Percentiles rank a stretch among this genome's conserved stretches.
These are phyloP conservation scores for Magallana nippona DNA, from an alignment of 2,888 invertebrate genomes.

Conservation along the genomic window DNA sequence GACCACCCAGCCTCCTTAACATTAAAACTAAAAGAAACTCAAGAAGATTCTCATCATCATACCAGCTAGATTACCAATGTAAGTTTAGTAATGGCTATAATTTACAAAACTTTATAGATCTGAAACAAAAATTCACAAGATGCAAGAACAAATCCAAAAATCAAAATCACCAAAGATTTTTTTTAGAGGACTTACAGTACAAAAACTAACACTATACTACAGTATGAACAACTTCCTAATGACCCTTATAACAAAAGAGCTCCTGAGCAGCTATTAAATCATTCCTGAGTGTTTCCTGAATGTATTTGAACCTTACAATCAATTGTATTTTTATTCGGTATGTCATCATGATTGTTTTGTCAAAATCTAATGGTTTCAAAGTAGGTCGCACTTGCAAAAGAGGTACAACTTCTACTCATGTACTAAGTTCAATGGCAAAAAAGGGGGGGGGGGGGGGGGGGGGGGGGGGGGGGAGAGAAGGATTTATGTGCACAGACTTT, in stretches of 20 bases:
- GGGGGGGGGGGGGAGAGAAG: too few relatives aligned
- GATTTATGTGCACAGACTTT: neutral
- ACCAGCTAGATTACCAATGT: too few relatives aligned
- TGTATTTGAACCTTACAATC: constrained; percentile 38
- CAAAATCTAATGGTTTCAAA: neutral
- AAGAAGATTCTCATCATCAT: too few relatives aligned
- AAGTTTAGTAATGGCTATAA: too few relatives aligned
- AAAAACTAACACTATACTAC: constrained; percentile 16
- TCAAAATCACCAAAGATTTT: neutral
- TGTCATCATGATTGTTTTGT: constrained; percentile 32
- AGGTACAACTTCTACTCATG: too few relatives aligned
- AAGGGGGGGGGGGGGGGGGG: too few relatives aligned
- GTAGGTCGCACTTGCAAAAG: constrained; percentile 20
- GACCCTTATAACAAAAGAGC: constrained; percentile 39
- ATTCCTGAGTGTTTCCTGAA: constrained; percentile 31
- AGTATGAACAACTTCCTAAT: constrained; percentile 42
- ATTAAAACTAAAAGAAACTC: too few relatives aligned
- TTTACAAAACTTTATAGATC: too few relatives aligned
- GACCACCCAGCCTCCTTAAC: too few relatives aligned
- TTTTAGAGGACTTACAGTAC: constrained; percentile 2
- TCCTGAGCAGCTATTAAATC: constrained; percentile 19
- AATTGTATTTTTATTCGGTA: constrained; percentile 28
- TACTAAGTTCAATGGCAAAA: too few relatives aligned
- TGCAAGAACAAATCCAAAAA: too few relatives aligned
- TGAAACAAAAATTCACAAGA: too few relatives aligned